Evolutionary conservation across 2,113 vertebrate genomes (phyloP), one percentile per base, ranked within the genome.

Genomic region (Vidua macroura): DNA sequence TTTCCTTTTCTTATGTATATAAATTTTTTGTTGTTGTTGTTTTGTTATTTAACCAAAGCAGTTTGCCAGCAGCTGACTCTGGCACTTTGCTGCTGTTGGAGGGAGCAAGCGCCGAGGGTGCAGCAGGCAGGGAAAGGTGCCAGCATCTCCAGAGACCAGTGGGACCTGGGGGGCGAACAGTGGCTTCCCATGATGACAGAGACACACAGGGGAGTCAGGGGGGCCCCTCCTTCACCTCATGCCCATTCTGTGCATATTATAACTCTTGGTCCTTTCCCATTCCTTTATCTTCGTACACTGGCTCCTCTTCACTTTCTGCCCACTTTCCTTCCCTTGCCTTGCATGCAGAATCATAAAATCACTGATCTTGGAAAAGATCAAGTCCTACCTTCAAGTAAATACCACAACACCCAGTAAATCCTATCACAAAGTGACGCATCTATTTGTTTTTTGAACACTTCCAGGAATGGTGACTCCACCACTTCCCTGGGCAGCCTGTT

Each of bases 1-100:
- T 96, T 96, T 92, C 92, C 58, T 84, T 90, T 82, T 76, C 75
- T 93, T 91, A 95, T 82, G 70, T 84, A 80, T 83, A 88, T 67
- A 83, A 56, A 52, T 56, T 80, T 20, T 35, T 59, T 92, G 68
- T 91, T 93, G 58, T 82, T 95, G 83, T 87, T 90, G 66, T 76
- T 97, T 67, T 69, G 60, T 39, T 90, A 49, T 90, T 96, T 88
- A 85, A 70, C 37, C 67, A 44, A 11, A 91, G 87, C 67, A 46
- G 39, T 44, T 72, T 88, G 76, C 77, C 93, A 93, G 75, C 6
- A 13, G 76, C 69, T 92, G 83, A 90, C 90, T 87, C 62, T 1
- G 6, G 64, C 60, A n/a, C 81, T 92, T 69, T 10, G 48, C 70
- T 81, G 60, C 70, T 68, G 28, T 4, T 82, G 43, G 39, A 62